A percentile compares a stretch with the other conserved stretches of the same genome.
phyloP scores from a whole-genome alignment of 2,888 invertebrate genomes.

The Zaprionus lineosus region DNA sequence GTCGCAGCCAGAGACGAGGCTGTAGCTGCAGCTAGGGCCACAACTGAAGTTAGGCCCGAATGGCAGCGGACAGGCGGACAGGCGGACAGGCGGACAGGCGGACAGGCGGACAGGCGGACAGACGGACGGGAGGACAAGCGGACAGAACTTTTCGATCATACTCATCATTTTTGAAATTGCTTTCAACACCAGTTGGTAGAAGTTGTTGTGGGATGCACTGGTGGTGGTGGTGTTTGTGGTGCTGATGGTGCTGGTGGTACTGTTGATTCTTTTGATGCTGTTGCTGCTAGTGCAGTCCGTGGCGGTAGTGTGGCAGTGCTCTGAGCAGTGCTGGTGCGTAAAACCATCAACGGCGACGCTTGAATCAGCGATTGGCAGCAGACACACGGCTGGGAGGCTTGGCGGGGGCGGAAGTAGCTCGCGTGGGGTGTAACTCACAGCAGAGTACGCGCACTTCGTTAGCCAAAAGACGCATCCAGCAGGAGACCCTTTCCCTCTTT shows the following conservation, averaged over 20 bases:
- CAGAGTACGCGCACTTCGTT: constrained; percentile 71
- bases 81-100: too few species aligned
- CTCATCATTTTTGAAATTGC: constrained; percentile 82
- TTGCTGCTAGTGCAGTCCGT: not conserved
- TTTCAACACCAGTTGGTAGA: constrained; percentile 81
- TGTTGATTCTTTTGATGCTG: constrained; percentile 8
- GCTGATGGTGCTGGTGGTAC: constrained; percentile 5
- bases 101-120: too few species aligned
- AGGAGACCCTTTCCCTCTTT: constrained; percentile 10
- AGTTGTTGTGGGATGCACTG: too few species aligned
- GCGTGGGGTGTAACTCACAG: constrained; percentile 69
- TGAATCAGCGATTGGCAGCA: constrained; percentile 40
- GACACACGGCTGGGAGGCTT: not conserved
- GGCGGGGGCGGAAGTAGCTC: constrained; percentile 29
- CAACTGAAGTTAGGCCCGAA: not conserved
- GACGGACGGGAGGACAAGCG: too few species aligned
- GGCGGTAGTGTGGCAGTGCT: constrained; percentile 3
- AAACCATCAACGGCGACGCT: constrained; percentile 77
- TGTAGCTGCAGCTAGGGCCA: not conserved
- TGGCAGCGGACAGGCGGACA: constrained; percentile 23
- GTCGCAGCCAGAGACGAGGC: constrained; percentile 6
- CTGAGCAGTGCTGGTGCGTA: constrained; percentile 54
- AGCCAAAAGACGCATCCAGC: constrained; percentile 31
- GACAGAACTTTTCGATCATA: constrained; percentile 76
- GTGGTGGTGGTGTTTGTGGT: constrained; percentile 3